Evolutionary conservation across 2,797 vertebrate species (phyloP).

Genomic region (Momotus momota): DNA sequence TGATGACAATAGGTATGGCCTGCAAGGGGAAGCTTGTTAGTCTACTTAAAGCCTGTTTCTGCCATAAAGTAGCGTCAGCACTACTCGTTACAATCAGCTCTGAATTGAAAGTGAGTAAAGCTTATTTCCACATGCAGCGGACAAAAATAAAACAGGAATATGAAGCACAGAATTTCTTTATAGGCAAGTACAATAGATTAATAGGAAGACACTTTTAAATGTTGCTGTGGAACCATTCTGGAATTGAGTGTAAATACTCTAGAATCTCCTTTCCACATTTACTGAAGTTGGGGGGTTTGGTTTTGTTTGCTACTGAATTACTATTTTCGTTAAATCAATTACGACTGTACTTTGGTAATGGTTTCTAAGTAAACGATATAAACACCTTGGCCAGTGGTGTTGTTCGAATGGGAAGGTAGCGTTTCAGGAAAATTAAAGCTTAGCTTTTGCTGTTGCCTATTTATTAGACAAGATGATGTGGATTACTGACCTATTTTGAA

Average conservation of each 20-base stretch:
- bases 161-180: not conserved
- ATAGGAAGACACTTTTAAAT: not conserved
- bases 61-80: not conserved
- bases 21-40: not conserved
- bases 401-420: not conserved
- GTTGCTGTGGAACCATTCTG: not conserved
- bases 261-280: not conserved
- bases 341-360: not conserved
- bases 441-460: not conserved
- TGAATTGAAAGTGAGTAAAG: not conserved
- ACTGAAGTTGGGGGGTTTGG: accelerated
- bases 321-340: not conserved
- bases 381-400: not conserved
- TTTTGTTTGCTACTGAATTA: not conserved
- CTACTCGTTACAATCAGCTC: accelerated
- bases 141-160: not conserved
- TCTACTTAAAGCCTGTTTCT: not conserved
- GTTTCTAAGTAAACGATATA: not conserved
- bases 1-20: slow-evolving; percentile 88
- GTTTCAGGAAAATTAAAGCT: not conserved
- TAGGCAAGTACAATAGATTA: not conserved
- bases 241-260: not conserved
- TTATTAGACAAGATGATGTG: not conserved
- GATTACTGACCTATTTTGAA: slow-evolving; percentile 4
- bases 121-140: not conserved